Conservation (phyloP, 2,113 vertebrate species). For the Cyanoderma ruficeps region DNA sequence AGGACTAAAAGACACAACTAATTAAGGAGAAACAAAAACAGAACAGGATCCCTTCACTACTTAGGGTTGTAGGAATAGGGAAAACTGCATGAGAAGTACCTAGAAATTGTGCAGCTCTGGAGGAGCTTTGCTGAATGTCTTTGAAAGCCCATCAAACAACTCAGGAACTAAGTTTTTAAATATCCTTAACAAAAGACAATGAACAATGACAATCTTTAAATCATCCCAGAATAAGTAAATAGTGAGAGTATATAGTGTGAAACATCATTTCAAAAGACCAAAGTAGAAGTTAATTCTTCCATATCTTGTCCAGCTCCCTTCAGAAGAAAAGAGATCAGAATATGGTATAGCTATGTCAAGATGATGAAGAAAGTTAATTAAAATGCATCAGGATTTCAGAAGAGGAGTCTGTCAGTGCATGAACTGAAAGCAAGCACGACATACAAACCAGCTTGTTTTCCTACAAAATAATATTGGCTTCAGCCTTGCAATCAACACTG, state of each 20-base stretch:
- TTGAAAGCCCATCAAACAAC: not conserved
- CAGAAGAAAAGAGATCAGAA: not conserved
- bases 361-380: constrained; percentile 4
- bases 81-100: not conserved
- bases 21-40: not conserved
- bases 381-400: constrained; percentile 2
- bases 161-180: not conserved
- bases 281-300: not conserved
- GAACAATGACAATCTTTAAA: not conserved
- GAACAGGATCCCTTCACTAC: not conserved
- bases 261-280: not conserved
- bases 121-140: not conserved
- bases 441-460: not conserved
- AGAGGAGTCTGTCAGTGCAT: not conserved
- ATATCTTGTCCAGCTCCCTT: not conserved
- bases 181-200: not conserved
- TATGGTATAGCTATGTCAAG: not conserved
- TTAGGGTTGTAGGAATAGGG: not conserved
- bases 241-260: not conserved
- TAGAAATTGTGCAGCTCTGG: not conserved
- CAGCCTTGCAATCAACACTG: not conserved
- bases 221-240: not conserved
- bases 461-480: not conserved
- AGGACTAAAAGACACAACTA: not conserved
- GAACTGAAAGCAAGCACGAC: not conserved